Evolutionary conservation across 2,797 vertebrate species (phyloP), one percentile per base, ranked within the genome.

Genomic region (Anomalospiza imberbis): DNA sequence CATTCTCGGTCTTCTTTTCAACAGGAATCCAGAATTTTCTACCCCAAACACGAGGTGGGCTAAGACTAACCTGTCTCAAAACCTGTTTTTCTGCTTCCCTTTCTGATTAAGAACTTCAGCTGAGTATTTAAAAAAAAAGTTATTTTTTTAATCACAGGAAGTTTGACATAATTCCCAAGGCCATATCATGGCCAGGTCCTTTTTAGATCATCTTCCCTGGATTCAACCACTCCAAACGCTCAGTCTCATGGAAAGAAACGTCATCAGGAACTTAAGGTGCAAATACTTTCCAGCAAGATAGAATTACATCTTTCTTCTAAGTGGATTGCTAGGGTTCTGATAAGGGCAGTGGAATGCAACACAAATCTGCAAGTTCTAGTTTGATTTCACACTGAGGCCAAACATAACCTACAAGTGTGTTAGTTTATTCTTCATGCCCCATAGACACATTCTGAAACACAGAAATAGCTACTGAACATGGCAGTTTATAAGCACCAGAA

Each of bases 271-370:
- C 22, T 75, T 66, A 44, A 84, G 44, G n/a, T 29, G 86, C 47
- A 77, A 91, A 85, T 16, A 62, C 24, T 54, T 83, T 63, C n/a
- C 93, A 84, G 73, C 50, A 88, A 91, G 85, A 26, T 15, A 72
- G 76, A 89, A 48, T 78, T 95, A 85, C 62, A 90, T 66, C 62
- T 81, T 88, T 71, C 88, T 83, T 75, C 31, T 48, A 93, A 55
- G 66, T 42, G 20, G 36, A 72, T 54, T 88, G 60, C 62, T 55
- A 48, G 16, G 9, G 48, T 57, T 74, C 77, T 44, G 34, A 31
- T 44, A 85, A 79, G 10, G 24, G 55, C 51, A 70, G 19, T 32
- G 26, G 63, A 89, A 82, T 2, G 4, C 55, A 87, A 83, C 22
- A 44, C 9, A 92, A 88, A 72, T 38, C 13, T 22, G 42, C 50